Conservation (phyloP, 2,888 invertebrate genomes). For the Norana najaformis region DNA sequence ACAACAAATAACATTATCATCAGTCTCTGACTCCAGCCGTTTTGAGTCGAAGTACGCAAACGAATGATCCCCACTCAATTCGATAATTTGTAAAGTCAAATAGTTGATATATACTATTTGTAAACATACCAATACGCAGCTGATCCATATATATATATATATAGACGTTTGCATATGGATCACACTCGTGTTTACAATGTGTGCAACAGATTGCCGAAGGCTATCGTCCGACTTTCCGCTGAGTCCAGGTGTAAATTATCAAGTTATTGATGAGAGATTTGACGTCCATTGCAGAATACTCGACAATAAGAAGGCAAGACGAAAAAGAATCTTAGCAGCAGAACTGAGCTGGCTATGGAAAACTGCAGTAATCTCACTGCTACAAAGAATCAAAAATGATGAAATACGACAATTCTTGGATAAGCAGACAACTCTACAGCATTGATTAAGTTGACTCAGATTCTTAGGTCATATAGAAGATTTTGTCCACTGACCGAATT, state of each 20-base stretch:
- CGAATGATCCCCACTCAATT: not conserved
- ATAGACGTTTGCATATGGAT: not conserved
- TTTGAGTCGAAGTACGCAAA: not conserved
- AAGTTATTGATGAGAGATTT: not conserved
- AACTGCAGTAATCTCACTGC: too few species aligned
- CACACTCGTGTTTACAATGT: not conserved
- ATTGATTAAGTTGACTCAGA: too few species aligned
- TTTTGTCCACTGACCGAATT: too few species aligned
- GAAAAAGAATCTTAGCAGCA: too few species aligned
- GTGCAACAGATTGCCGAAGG: not conserved
- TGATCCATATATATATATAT: not conserved
- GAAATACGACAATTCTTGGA: too few species aligned
- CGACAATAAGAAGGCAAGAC: too few species aligned
- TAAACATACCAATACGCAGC: not conserved
- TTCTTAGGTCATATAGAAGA: too few species aligned
- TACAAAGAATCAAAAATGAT: too few species aligned
- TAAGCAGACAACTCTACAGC: too few species aligned
- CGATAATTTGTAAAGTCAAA: not conserved
- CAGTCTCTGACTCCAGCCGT: not conserved
- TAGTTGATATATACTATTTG: not conserved
- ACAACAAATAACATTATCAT: too few species aligned
- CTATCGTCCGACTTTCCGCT: not conserved
- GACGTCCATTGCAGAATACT: too few species aligned
- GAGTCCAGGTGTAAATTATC: not conserved
- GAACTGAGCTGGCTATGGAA: too few species aligned